A percentile compares a stretch with the other conserved stretches of the same genome.
These are phyloP conservation scores for Aegithalos caudatus DNA, from an alignment of 2,113 vertebrate genomes.

Conservation along the genomic window DNA sequence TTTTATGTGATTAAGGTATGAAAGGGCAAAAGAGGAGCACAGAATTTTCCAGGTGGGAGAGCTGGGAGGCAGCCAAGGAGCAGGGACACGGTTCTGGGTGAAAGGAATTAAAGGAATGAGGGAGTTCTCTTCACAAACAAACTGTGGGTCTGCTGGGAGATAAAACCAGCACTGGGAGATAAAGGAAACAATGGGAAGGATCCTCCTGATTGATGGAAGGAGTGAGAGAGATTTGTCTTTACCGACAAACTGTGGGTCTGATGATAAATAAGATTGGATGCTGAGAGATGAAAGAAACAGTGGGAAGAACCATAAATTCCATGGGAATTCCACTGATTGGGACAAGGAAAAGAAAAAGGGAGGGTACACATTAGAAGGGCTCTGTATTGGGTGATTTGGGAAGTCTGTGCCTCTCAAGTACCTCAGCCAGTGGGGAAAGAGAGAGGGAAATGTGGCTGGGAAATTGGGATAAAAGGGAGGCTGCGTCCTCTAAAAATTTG, in stretches of 20 bases:
- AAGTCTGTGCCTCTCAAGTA: background rate
- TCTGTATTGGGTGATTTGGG: background rate
- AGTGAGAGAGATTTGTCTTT: background rate
- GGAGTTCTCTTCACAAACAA: background rate
- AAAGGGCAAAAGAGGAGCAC: background rate
- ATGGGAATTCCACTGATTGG: background rate
- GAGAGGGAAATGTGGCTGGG: background rate
- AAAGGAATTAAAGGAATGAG: background rate
- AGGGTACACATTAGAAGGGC: background rate
- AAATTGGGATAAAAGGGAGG: background rate
- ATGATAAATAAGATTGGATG: background rate
- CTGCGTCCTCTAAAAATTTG: no score
- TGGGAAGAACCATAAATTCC: background rate
- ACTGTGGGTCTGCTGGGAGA: background rate
- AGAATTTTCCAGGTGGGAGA: background rate
- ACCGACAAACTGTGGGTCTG: background rate
- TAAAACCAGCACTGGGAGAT: background rate
- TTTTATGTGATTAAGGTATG: background rate
- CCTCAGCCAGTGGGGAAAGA: background rate
- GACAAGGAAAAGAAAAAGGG: background rate
- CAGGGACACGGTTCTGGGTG: accelerated
- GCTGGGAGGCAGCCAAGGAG: accelerated
- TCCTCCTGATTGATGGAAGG: no score
- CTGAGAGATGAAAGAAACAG: background rate
- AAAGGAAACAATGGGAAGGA: background rate